Percentiles rank a stretch among this genome's conserved stretches.
These are phyloP conservation scores for Orchesella flavescens DNA, from an alignment of 2,888 invertebrate genomes.

Conservation along the genomic window DNA sequence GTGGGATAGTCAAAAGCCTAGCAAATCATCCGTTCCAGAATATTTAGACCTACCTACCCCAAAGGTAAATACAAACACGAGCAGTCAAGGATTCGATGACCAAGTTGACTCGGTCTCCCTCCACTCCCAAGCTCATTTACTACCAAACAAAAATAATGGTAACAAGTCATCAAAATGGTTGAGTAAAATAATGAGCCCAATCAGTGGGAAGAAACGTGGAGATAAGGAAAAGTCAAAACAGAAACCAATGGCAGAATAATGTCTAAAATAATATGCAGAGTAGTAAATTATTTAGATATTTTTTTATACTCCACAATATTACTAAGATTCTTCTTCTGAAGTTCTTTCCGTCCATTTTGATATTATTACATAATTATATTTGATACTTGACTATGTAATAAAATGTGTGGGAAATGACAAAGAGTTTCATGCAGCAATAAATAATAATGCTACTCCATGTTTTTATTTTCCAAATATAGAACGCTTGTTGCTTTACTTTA, in stretches of 20 bases:
- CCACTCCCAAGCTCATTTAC: conserved; percentile 63
- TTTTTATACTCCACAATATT: too few species aligned
- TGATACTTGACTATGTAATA: too few species aligned
- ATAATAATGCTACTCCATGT: too few species aligned
- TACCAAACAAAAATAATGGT: conserved; percentile 26
- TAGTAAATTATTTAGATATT: too few species aligned
- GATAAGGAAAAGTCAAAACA: conserved; percentile 48
- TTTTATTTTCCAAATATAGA: conserved; percentile 33
- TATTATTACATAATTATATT: too few species aligned
- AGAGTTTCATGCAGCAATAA: too few species aligned
- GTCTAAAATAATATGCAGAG: not conserved
- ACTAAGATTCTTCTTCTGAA: too few species aligned
- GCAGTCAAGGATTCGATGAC: conserved; percentile 28
- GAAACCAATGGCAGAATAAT: conserved; percentile 55
- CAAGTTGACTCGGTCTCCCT: conserved; percentile 64
- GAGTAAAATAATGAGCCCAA: conserved; percentile 66
- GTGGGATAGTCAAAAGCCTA: conserved; percentile 65
- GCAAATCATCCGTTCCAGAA: conserved; percentile 12
- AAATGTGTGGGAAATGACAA: too few species aligned
- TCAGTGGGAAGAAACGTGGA: conserved; percentile 54
- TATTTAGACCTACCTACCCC: not conserved
- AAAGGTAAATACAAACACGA: not conserved
- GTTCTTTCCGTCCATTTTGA: too few species aligned
- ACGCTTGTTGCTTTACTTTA: conserved; percentile 8
- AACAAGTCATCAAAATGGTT: conserved; percentile 64